These are phyloP conservation scores for Branchinecta lynchi DNA, from an alignment of 1,140 invertebrate genomes.

Conservation along the genomic window DNA sequence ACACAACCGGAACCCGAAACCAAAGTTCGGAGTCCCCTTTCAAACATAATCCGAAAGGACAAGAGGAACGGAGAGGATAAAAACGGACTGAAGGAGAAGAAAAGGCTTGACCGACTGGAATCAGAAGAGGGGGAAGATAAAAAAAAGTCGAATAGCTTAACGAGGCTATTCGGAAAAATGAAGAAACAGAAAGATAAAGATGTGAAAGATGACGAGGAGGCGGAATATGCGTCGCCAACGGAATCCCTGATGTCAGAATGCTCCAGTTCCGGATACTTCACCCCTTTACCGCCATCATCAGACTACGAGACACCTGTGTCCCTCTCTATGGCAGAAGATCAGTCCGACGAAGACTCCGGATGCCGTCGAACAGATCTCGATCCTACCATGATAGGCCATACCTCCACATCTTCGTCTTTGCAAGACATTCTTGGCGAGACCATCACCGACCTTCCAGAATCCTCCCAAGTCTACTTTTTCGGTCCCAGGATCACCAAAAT, in stretches of 20 bases:
- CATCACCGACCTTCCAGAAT: neutral
- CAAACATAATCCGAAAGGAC: too few species aligned
- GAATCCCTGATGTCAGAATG: neutral
- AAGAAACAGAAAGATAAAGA: neutral
- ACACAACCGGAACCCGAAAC: too few species aligned
- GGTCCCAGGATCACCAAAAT: neutral
- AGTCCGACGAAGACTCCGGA: neutral
- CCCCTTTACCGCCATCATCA: neutral
- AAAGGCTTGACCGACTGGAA: too few species aligned
- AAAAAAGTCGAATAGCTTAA: neutral
- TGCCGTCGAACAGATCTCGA: neutral
- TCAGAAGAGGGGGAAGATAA: neutral
- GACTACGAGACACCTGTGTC: neutral
- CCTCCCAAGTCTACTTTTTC: neutral
- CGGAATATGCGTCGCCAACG: neutral
- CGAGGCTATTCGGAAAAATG: slow-evolving; percentile 1
- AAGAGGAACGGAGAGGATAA: too few species aligned
- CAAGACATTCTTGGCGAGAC: neutral
- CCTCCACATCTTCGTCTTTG: neutral
- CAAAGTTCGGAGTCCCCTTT: too few species aligned
- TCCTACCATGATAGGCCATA: neutral
- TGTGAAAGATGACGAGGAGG: neutral
- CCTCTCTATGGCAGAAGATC: neutral
- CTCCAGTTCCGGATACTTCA: neutral
- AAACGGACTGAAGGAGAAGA: too few species aligned